Percentiles rank a stretch among this genome's conserved stretches.
These are phyloP conservation scores for Gryllus longicercus DNA, from an alignment of 2,888 invertebrate species.

Conservation along the genomic window DNA sequence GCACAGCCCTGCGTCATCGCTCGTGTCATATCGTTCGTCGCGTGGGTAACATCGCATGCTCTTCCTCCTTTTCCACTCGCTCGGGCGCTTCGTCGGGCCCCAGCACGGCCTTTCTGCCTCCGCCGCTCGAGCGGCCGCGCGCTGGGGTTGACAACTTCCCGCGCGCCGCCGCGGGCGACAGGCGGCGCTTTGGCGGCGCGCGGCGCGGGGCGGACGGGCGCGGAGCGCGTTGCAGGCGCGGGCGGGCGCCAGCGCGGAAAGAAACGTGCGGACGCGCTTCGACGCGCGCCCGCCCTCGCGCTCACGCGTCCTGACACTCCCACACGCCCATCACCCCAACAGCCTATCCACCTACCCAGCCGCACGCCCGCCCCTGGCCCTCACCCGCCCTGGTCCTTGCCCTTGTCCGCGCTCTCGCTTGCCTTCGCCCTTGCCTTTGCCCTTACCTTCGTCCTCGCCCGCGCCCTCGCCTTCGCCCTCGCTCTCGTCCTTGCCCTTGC, in stretches of 20 bases:
- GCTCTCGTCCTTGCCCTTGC: too few species aligned
- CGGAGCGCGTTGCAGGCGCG: too few species aligned
- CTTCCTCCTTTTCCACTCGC: not conserved
- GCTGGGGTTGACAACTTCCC: not conserved
- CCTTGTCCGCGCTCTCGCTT: too few species aligned
- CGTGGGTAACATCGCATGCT: not conserved
- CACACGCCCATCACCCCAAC: too few species aligned
- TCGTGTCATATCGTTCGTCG: too few species aligned
- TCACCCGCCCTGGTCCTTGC: too few species aligned
- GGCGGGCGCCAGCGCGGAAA: not conserved
- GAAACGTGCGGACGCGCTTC: not conserved
- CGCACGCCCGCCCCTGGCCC: too few species aligned
- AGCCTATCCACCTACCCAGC: too few species aligned
- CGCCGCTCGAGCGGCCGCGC: not conserved
- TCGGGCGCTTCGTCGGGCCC: not conserved
- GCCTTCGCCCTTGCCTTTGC: too few species aligned
- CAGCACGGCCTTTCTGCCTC: not conserved
- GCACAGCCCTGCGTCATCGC: too few species aligned
- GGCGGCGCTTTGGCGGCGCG: conserved; percentile 2
- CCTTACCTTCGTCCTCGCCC: too few species aligned
- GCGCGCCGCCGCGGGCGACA: not conserved
- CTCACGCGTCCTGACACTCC: not conserved
- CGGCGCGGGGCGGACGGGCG: not conserved
- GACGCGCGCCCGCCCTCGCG: not conserved
- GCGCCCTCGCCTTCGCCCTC: too few species aligned